These are phyloP conservation scores for Armadillidium nasatum DNA, from an alignment of 1,140 invertebrate species.

Conservation along the genomic window DNA sequence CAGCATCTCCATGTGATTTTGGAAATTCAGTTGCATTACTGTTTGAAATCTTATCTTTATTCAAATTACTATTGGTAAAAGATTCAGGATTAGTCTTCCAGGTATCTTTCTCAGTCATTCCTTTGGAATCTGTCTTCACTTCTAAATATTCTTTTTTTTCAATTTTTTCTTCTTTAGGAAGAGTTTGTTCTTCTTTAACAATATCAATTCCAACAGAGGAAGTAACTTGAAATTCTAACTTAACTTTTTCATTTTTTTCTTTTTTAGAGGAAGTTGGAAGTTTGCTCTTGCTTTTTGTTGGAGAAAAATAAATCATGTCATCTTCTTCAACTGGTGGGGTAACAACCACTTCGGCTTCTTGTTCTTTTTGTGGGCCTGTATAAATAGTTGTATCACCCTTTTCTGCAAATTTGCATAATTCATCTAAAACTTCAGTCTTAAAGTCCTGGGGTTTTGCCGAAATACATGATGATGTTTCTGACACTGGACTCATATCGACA, in stretches of 20 bases:
- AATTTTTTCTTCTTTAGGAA: neutral
- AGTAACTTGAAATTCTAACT: neutral
- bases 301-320: conserved; percentile 24
- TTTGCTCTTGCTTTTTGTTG: conserved; percentile 36
- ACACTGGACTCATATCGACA: conserved; percentile 5
- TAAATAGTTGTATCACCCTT: conserved; percentile 43
- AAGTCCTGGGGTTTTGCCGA: conserved; percentile 29
- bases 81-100: neutral
- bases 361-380: conserved; percentile 29
- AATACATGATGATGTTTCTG: neutral
- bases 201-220: neutral
- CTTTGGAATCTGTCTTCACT: neutral
- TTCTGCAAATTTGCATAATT: conserved; percentile 43
- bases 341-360: conserved; percentile 16
- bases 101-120: neutral
- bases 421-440: conserved; percentile 41
- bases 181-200: neutral
- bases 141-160: neutral
- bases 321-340: conserved; percentile 26
- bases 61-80: neutral
- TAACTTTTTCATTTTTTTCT: conserved; percentile 6
- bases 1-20: neutral
- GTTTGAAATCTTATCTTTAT: neutral
- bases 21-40: no score
- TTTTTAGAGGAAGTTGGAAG: conserved; percentile 43